Evolutionary conservation across 2,888 invertebrate species (phyloP), one percentile per base, ranked within the genome.

Genomic region (Eurois occulta): DNA sequence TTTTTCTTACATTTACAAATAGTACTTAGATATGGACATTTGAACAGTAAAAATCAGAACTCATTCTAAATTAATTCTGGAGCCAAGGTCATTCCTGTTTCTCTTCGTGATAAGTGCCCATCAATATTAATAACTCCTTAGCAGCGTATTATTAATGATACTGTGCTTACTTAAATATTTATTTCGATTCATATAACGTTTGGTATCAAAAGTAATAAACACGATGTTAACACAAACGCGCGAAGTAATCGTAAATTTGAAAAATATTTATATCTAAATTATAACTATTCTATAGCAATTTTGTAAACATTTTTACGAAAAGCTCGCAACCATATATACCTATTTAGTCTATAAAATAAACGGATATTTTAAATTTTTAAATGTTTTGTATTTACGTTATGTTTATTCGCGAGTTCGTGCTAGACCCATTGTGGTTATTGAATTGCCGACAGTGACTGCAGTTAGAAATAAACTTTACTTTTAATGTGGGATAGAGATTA

Each of bases 71-170:
- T 76, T n/a, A 32, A 67, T 48, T 71, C 32, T 21, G 18, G 32
- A 55, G 41, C 4, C 52, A 78, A 60, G 46, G 41, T 38, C 48
- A 58, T 41, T 3, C 2, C 35, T 55, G 21, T 48, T 35, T 35
- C 2, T 68, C 35, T 67, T 74, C 48, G 43, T 68, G 41, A 71
- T 75, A 80, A 85, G 38, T 64, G 52, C 46, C n/a, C 43, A 64
- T 72, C 21, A 71, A 82, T 84, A 84, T 78, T 72, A 82, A 71
- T 64, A 70, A 67, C n/a, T 73, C 35, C 62, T 73, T 35, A 74
- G 67, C 1, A n/a, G 21, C 41, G 28, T 52, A 58, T 74, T 48
- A 67, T 80, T 74, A 68, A 74, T 68, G 52, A 52, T 43, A 65
- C 35, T 52, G 21, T 60, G 13, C 55, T 38, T 21, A 65, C 55